Percentiles rank a stretch among this genome's conserved stretches.
Conservation (phyloP, 2,113 vertebrate genomes). For the Amblyornis subalaris region DNA sequence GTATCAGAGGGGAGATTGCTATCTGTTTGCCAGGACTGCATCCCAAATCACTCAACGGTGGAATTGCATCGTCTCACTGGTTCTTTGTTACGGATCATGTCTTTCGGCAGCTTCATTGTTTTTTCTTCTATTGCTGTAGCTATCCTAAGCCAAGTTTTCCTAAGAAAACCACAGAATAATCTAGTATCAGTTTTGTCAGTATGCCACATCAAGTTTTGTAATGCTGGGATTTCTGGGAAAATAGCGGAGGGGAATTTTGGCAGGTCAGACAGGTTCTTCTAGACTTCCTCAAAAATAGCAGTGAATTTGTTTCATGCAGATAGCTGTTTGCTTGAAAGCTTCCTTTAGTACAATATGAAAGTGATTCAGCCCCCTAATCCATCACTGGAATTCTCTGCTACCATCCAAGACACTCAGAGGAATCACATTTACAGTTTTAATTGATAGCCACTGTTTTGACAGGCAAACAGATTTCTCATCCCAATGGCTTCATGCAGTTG, state of each 20-base stretch:
- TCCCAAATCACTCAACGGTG: not conserved
- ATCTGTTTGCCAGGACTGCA: not conserved
- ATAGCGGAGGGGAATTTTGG: not conserved
- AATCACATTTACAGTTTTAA: conserved; percentile 58
- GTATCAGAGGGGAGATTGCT: conserved; percentile 26
- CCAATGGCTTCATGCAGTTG: conserved; percentile 37
- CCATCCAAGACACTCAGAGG: conserved; percentile 34
- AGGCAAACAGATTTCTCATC: conserved; percentile 41
- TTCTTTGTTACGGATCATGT: not conserved
- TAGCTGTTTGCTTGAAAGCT: conserved; percentile 39
- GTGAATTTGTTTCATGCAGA: conserved; percentile 34
- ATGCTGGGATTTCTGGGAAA: conserved; percentile 17
- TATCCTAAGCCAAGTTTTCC: conserved; percentile 1
- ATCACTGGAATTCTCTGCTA: conserved; percentile 49
- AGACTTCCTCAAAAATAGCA: conserved; percentile 32
- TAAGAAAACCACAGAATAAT: not conserved
- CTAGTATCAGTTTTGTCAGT: not conserved
- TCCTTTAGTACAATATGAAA: conserved; percentile 19
- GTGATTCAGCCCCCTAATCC: conserved; percentile 33
- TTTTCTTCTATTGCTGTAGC: not conserved
- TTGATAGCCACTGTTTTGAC: conserved; percentile 62
- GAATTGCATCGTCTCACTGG: not conserved
- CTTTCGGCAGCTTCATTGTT: conserved; percentile 8
- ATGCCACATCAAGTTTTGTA: not conserved
- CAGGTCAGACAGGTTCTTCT: conserved; percentile 1